Conservation (phyloP, 2,888 invertebrate genomes). For the Cremastinae sp. region DNA sequence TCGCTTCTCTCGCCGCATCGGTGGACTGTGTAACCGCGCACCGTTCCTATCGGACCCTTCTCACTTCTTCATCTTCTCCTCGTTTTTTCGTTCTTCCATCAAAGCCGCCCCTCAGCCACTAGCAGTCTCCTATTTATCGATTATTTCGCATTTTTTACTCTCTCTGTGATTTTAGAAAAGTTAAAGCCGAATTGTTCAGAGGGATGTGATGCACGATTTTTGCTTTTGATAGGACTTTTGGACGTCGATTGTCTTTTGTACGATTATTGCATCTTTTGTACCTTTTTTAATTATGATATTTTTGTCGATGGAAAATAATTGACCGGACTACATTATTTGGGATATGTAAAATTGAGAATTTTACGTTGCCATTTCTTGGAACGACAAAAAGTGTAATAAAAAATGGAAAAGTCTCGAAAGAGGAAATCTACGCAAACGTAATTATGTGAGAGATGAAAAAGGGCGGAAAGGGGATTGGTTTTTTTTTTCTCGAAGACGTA, state of each 20-base stretch:
- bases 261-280: too few species aligned
- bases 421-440: constrained; percentile 7
- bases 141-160: constrained; percentile 38
- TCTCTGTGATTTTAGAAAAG: neutral
- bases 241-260: too few species aligned
- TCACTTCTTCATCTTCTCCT: constrained; percentile 39
- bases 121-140: constrained; percentile 20
- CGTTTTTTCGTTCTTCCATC: constrained; percentile 56
- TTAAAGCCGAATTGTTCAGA: constrained; percentile 8
- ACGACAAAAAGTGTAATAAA: constrained; percentile 27
- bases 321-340: too few species aligned
- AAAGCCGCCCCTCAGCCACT: constrained; percentile 44
- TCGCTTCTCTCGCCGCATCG: constrained; percentile 34
- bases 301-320: too few species aligned
- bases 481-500: neutral
- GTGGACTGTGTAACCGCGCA: constrained; percentile 43
- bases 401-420: constrained; percentile 35
- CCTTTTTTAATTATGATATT: too few species aligned
- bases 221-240: too few species aligned
- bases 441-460: constrained; percentile 5
- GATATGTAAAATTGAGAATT: too few species aligned
- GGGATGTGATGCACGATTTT: constrained; percentile 11
- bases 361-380: too few species aligned
- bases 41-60: constrained; percentile 37
- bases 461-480: neutral